Base-by-base conservation (phyloP, 2,113 vertebrate genomes). In the Pterocles orientalis region DNA sequence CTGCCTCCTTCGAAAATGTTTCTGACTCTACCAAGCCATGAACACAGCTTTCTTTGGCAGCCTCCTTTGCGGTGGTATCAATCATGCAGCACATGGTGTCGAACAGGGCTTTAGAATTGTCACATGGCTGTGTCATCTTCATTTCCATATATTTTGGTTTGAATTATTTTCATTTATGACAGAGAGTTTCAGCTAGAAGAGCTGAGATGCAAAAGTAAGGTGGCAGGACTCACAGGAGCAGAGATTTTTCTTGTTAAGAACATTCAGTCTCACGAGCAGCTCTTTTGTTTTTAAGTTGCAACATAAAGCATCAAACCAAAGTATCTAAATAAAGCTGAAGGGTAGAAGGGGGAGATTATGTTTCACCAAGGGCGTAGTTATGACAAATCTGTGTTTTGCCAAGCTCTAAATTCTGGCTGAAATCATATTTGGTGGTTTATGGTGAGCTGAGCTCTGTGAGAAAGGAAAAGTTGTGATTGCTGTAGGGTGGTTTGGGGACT, bases 291-390 rank as follows among this genome's bases (percentile, higher is more conserved):
- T 91, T 78, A 25, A 88, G 29, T 86, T 95, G 70, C 79, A 76
- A 58, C 66, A 79, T 48, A 58, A 78, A 70, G 12, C 56, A 88
- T 54, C 60, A 95, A 93, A 86, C 66, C 50, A 14, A 86, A 76
- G 41, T n/a, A 73, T 87, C 57, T 89, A 91, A 90, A 88, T 68
- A 95, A 90, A 88, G 51, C 66, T 54, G 34, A 62, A 70, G 50
- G 36, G 29, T 34, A 64, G 20, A 6, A 91, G n/a, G 33, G 75
- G 43, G 13, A 77, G 71, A 86, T 85, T 56, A 10, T 86, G 8
- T 93, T 91, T 94, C 66, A 91, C 25, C 43, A 84, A 72, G 24
- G 54, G 23, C 65, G 61, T 75, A 71, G 18, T 90, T 92, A 39
- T 3, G 26, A 86, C 71, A 43, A 73, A 45, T 34, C 34, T 88